Evolutionary conservation across 2,113 vertebrate genomes (phyloP), one percentile per base, ranked within the genome.

Genomic region (Poecilia latipinna): DNA sequence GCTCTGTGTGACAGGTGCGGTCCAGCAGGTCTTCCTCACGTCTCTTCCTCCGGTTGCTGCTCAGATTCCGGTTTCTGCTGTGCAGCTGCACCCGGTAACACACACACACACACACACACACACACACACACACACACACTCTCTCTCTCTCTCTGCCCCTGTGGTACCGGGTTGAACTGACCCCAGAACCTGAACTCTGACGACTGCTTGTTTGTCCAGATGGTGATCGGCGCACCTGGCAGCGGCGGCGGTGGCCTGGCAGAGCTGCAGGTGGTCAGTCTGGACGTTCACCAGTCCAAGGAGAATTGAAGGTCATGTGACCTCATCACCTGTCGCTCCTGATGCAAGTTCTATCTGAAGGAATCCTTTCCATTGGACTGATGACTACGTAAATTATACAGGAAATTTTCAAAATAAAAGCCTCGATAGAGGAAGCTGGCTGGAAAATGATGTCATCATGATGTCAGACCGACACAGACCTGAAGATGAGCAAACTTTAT

Each of bases 21-120:
- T 98, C 35, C 95, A 95, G 33, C 97, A 98, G 82, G 97, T 99
- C 86, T 97, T 98, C 88, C 95, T 99, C 83, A 96, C 91, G 0
- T 89, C 97, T 0, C 95, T 96, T 2, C 96, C 96, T 12, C 96
- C 96, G 7, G 97, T 96, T 75, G 94, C 96, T 61, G 94, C 96
- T 82, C 97, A 98, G 91, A 98, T 98, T 79, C 97, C 97, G 0
- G 95, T 98, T 54, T 98, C 97, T 37, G 96, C 97, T 22, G 97
- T 99, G 63, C 97, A 98, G 78, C 96, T 98, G 73, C 97, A 99
- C 86, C 96, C 96, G 94, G 97, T 90, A 82, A 11, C 64, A 24
- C 6, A 3, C 13, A 39, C 32, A n/a, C 39, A 12, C 32, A 61
- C n/a, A 11, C 64, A 24, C 6, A 3, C 13, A 39, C 32, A n/a